Percentiles rank a stretch among this genome's conserved stretches.
phyloP scores from a whole-genome alignment of 2,113 vertebrate genomes.

The Pteruthius melanotis region DNA sequence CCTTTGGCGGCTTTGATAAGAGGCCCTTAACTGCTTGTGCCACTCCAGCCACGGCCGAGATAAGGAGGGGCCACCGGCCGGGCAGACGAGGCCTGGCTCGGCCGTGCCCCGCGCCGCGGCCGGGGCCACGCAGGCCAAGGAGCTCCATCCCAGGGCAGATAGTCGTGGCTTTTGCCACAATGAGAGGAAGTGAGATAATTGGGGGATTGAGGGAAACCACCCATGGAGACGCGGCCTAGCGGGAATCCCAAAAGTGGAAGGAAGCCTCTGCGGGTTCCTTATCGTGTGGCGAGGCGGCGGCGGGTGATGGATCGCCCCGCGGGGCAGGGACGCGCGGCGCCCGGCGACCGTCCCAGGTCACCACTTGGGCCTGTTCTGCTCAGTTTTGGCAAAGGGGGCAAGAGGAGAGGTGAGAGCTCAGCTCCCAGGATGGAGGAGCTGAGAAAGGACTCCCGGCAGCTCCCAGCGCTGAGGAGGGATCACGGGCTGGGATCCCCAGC shows the following conservation, averaged over 20 bases:
- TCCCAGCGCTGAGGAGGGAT: background rate
- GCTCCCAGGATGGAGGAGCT: background rate
- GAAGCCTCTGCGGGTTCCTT: conserved; percentile 71
- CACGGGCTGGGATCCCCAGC: accelerated
- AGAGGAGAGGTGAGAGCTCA: background rate
- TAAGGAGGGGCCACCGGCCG: conserved; percentile 57
- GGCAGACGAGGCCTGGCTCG: background rate
- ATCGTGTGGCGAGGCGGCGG: conserved; percentile 47
- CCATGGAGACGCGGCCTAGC: conserved; percentile 73
- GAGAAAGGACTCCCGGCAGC: background rate
- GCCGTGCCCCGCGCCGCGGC: background rate
- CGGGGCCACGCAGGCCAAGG: background rate
- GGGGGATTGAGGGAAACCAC: conserved; percentile 69
- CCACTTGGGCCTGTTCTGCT: background rate
- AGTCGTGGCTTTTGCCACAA: conserved; percentile 67
- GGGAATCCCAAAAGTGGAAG: conserved; percentile 77
- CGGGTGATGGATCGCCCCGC: conserved; percentile 65
- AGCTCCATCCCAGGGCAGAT: conserved; percentile 50
- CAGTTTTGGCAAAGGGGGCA: background rate
- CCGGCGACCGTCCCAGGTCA: background rate
- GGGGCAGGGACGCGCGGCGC: background rate
- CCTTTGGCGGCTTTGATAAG: conserved; percentile 70
- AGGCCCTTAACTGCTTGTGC: conserved; percentile 54
- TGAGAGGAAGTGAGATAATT: conserved; percentile 80
- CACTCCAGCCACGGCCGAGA: conserved; percentile 51